Evolutionary conservation across 2,113 vertebrate species (phyloP), one percentile per base, ranked within the genome.

Genomic region (Danionella cerebrum): DNA sequence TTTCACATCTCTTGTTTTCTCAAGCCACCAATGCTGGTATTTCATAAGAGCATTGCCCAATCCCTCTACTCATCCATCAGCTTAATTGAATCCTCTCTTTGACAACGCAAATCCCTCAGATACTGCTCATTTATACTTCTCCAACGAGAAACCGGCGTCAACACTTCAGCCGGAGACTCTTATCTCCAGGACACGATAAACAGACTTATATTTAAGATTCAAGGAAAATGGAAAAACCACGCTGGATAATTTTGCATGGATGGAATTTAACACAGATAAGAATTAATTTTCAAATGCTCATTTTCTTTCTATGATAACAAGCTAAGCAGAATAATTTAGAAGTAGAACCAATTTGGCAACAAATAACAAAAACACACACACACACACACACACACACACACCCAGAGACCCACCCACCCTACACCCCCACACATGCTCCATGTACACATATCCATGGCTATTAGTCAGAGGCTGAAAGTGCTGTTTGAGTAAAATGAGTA

Each of bases 381-480:
- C 52, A 39, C 19, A 4, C 27, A 3, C 12, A n/a, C 44, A 38
- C 14, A 0, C 44, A 24, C 16, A 3, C 29, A 36, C 12, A 7
- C 21, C 18, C 53, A 42, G 7, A 27, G 14, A 29, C 22, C 24
- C 12, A 27, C 2, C 12, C 42, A 10, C 4, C 19, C 22, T n/a
- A n/a, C n/a, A n/a, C n/a, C n/a, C 38, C 57, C 53, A 54, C 50
- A 54, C 62, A 6, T 29, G 27, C 65, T 75, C 22, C 45, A 5
- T 79, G 14, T 25, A 19, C 27, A 24, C 29, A 64, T 31, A 14
- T 38, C 52, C 55, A 16, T 25, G 44, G 70, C 72, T 19, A 47
- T 81, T 78, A 75, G 69, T 85, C 71, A 82, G 74, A 74, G 66
- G 71, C 48, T 77, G 77, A 84, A 73, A 72, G 69, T 80, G 47